Percentiles rank a stretch among this genome's conserved stretches.
Evolutionary conservation across 2,888 invertebrate genomes (phyloP).

Genomic region (Geotrupes spiniger): DNA sequence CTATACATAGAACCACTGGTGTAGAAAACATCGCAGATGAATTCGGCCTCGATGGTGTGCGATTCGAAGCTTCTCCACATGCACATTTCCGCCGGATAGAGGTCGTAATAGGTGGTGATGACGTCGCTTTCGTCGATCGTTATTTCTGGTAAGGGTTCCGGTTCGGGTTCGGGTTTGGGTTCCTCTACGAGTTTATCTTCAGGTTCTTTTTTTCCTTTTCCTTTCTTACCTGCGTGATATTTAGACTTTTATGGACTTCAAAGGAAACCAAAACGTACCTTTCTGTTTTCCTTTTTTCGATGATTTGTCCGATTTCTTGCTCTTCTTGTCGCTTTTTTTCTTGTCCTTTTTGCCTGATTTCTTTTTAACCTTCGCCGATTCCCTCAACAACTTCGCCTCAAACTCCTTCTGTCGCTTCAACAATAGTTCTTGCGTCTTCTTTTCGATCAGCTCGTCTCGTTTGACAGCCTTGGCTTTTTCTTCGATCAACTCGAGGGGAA

Average conservation of each 20-base stretch:
- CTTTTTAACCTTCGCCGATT: conserved; percentile 15
- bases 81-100: conserved; percentile 36
- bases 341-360: conserved; percentile 6
- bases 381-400: conserved; percentile 9
- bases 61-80: conserved; percentile 33
- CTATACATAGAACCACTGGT: conserved; percentile 17
- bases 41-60: conserved; percentile 28
- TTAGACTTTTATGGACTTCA: background rate
- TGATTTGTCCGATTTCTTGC: conserved; percentile 1
- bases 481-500: conserved; percentile 26
- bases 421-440: conserved; percentile 21
- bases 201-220: conserved; percentile 3
- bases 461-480: conserved; percentile 28
- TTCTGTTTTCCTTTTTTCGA: conserved; percentile 8
- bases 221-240: conserved; percentile 4
- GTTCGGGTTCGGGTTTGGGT: conserved; percentile 7
- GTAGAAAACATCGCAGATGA: conserved; percentile 28
- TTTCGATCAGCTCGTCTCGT: conserved; percentile 22
- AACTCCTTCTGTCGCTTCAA: conserved; percentile 18
- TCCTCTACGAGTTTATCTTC: conserved; percentile 8
- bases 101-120: conserved; percentile 29
- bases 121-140: conserved; percentile 26
- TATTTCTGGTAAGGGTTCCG: conserved; percentile 21
- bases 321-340: conserved; percentile 10
- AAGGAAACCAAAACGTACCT: background rate